These are phyloP conservation scores for Poeciliopsis prolifica DNA, from an alignment of 2,113 vertebrate genomes.

Conservation along the genomic window DNA sequence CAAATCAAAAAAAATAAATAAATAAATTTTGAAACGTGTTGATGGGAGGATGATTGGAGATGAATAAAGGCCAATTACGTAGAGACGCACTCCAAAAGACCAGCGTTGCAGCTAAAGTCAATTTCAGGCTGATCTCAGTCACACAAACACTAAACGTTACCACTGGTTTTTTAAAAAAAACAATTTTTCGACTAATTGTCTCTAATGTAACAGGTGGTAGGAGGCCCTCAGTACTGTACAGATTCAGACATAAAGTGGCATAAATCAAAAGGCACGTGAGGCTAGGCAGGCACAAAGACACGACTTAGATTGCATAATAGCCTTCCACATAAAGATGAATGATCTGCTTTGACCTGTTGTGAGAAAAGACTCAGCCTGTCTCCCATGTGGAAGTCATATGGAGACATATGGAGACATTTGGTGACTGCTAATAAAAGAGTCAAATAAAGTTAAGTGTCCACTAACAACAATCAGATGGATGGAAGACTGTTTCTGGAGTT, in stretches of 20 bases:
- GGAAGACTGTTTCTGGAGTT: slow-evolving; percentile 24
- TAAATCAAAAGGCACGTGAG: not conserved
- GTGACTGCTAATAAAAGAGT: slow-evolving; percentile 25
- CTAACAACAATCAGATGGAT: slow-evolving; percentile 35
- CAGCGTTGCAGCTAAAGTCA: not conserved
- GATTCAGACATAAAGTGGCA: not conserved
- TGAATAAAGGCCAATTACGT: too few relatives aligned
- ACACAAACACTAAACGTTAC: not conserved
- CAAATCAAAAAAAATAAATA: not conserved
- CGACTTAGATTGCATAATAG: not conserved
- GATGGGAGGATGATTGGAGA: not conserved
- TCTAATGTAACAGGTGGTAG: not conserved
- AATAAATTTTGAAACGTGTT: not conserved
- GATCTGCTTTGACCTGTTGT: slow-evolving; percentile 3
- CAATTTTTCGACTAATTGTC: not conserved
- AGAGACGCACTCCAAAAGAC: too few relatives aligned
- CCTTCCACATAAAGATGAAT: not conserved
- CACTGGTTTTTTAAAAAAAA: not conserved
- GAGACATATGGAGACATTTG: slow-evolving; percentile 24
- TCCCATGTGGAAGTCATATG: slow-evolving; percentile 18
- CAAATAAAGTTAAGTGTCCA: slow-evolving; percentile 22
- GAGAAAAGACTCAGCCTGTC: not conserved
- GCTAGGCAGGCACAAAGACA: not conserved
- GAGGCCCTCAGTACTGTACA: not conserved
- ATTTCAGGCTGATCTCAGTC: too few relatives aligned